Base-by-base conservation (phyloP, 2,888 invertebrate genomes). In the Polylopha cassiicola region DNA sequence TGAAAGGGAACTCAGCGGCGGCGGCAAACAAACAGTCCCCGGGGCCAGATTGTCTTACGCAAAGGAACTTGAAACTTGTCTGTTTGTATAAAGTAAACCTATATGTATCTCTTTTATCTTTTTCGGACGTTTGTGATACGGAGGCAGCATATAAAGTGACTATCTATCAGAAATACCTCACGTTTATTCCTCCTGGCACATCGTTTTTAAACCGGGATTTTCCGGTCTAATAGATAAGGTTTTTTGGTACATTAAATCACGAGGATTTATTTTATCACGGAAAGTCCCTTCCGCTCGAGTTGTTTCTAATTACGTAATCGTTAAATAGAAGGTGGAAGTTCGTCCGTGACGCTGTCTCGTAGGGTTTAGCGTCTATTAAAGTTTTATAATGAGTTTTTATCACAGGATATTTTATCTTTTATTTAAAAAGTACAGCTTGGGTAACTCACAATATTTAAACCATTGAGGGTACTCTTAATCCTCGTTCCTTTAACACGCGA, bases 11-110 rank as follows among this genome's bases (percentile, higher is more conserved):
- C 63, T 68, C 65, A 52, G 48, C 47, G 57, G 51, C 54, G 55
- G 51, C 58, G 59, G 61, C 55, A 65, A 68, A 64, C 62, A 74
- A 73, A 65, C 65, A 60, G 50, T 53, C 62, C 53, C 60, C 43
- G 24, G 61, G 54, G 63, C 33, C 49, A 55, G 56, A 66, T 73
- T 65, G 63, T 57, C 53, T 66, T 65, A 61, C 54, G 50, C 47
- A 55, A 58, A 56, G 58, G 54, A 61, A 61, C 55, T 57, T 50
- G 55, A 51, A 58, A 61, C 53, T 60, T 61, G 29, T 36, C 18
- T 37, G 37, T 24, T 38, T 29, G 18, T n/a, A 16, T 23, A 18
- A 4, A 16, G 8, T 15, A 22, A 8, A 31, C 11, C 16, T 10
- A 28, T 15, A 10, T 7, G 15, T 32, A 9, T 17, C 18, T 17